These are phyloP conservation scores for Gymnopithys bicolor DNA, from an alignment of 2,797 vertebrate genomes.

Conservation along the genomic window DNA sequence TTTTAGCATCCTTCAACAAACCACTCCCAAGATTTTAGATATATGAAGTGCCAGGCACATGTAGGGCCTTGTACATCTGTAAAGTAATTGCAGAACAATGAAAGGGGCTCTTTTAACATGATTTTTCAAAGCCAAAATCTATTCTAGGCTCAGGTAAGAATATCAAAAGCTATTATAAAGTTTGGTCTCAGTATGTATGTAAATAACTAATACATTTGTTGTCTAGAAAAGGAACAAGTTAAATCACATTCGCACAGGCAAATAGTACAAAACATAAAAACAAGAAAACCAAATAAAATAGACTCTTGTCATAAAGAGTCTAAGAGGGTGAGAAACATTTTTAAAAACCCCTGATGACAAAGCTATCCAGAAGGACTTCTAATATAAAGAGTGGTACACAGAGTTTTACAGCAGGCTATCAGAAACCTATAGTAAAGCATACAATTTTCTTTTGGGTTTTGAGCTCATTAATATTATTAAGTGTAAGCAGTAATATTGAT, in stretches of 20 bases:
- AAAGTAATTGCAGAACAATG: neutral
- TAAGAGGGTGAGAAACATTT: neutral
- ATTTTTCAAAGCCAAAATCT: neutral
- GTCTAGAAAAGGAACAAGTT: neutral
- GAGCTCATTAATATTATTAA: neutral
- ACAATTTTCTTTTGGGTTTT: neutral
- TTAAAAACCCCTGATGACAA: neutral
- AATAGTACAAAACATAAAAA: neutral
- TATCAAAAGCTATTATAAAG: neutral
- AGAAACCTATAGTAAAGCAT: neutral
- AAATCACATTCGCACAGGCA: neutral
- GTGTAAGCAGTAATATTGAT: neutral
- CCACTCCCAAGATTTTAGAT: neutral
- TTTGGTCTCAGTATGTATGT: neutral
- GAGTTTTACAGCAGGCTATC: neutral
- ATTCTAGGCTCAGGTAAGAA: neutral
- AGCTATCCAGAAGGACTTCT: neutral
- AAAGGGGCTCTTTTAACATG: neutral
- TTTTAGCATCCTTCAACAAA: neutral
- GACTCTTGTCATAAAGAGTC: neutral
- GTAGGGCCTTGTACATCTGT: neutral
- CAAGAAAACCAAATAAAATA: neutral
- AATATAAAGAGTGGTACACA: neutral
- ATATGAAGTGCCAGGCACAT: neutral
- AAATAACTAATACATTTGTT: neutral